Percentiles rank a stretch among this genome's conserved stretches.
Evolutionary conservation across 2,113 vertebrate species (phyloP).

Genomic region (Cichladusa arquata): DNA sequence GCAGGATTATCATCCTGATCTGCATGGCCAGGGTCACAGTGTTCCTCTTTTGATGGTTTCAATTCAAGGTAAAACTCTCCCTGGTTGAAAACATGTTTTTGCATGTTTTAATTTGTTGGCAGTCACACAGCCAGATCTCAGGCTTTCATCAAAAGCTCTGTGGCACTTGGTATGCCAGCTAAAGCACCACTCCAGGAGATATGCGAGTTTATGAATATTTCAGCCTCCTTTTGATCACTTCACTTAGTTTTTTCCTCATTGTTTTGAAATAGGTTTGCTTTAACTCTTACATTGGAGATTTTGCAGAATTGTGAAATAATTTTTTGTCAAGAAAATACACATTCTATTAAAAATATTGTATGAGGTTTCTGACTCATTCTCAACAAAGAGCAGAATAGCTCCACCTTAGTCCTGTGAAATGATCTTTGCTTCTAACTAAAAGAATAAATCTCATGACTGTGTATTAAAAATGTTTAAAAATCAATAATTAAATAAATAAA

Average conservation of each 20-base stretch:
- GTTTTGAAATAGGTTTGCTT: neutral
- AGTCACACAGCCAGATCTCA: neutral
- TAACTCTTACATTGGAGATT: neutral
- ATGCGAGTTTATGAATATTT: neutral
- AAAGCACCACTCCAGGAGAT: neutral
- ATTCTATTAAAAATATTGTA: neutral
- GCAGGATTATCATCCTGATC: neutral
- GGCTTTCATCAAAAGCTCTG: neutral
- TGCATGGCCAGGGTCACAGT: neutral
- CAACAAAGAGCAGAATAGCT: neutral
- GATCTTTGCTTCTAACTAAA: neutral
- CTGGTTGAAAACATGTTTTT: neutral
- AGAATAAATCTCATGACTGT: neutral
- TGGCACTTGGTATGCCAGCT: neutral
- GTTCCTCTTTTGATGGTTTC: neutral
- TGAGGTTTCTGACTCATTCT: neutral
- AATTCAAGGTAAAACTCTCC: neutral
- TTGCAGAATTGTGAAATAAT: neutral
- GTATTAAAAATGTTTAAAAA: neutral
- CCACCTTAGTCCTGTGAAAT: neutral
- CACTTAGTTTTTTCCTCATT: neutral
- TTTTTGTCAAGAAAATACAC: neutral
- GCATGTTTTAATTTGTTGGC: neutral
- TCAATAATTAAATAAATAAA: neutral
- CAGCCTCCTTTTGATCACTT: neutral